Percentiles rank a stretch among this genome's conserved stretches.
Conservation (phyloP, 2,113 vertebrate genomes). For the Scomber colias region DNA sequence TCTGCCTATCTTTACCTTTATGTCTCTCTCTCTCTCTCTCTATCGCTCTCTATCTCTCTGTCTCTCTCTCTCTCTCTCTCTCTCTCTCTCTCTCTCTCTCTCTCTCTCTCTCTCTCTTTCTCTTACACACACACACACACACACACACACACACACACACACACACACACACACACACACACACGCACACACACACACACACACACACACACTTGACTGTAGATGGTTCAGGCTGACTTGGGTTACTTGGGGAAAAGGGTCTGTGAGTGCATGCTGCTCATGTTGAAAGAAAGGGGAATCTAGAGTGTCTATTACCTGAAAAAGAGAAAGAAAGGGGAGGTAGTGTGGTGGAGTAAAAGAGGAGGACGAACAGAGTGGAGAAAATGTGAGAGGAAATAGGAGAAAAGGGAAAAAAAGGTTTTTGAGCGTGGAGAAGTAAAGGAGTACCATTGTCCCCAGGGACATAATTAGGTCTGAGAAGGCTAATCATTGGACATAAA, state of each 20-base stretch:
- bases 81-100: too few relatives aligned
- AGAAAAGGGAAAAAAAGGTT: slow-evolving; percentile 47
- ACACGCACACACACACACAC: background rate
- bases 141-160: background rate
- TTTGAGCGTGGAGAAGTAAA: slow-evolving; percentile 67
- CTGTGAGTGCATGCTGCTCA: slow-evolving; percentile 29
- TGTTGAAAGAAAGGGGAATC: slow-evolving; percentile 42
- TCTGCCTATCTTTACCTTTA: slow-evolving; percentile 25
- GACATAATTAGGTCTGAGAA: slow-evolving; percentile 89
- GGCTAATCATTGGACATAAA: slow-evolving; percentile 86
- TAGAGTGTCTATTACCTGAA: slow-evolving; percentile 53
- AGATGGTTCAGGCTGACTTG: slow-evolving; percentile 27
- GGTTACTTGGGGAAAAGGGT: slow-evolving; percentile 32
- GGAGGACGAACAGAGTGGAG: slow-evolving; percentile 9
- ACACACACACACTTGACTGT: slow-evolving; percentile 3
- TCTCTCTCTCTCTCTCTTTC: too few relatives aligned
- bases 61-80: too few relatives aligned
- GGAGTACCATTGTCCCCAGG: slow-evolving; percentile 78
- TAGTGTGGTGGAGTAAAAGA: background rate
- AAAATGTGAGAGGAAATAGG: background rate
- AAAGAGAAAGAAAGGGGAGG: slow-evolving; percentile 1
- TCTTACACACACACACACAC: background rate
- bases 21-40: background rate
- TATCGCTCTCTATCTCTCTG: too few relatives aligned
- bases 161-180: background rate